These are phyloP conservation scores for Halictus quadricinctus DNA, from an alignment of 2,888 invertebrate species.

Conservation along the genomic window DNA sequence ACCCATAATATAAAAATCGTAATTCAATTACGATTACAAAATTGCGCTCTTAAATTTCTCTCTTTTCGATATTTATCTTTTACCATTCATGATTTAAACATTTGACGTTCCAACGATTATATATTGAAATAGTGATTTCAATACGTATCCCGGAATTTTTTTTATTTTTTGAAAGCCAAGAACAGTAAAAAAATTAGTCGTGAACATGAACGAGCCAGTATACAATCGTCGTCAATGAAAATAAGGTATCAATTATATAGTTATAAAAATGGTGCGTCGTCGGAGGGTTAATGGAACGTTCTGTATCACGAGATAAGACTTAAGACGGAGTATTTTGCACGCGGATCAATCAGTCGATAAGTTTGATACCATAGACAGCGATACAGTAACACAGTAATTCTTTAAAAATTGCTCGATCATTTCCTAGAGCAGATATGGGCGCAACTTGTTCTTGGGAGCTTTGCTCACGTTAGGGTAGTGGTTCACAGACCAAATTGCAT, in stretches of 20 bases:
- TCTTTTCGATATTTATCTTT: no score
- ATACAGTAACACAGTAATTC: not conserved
- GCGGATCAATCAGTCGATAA: not conserved
- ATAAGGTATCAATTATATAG: not conserved
- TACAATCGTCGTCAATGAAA: no score
- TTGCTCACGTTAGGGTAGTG: not conserved
- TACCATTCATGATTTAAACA: no score
- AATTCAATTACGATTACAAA: not conserved
- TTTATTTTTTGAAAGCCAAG: not conserved
- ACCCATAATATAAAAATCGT: not conserved
- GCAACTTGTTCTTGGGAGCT: not conserved
- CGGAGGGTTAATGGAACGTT: not conserved
- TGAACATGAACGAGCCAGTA: no score
- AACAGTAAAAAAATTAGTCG: not conserved
- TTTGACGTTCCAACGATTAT: not conserved
- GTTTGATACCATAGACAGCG: not conserved
- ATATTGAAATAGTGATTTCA: not conserved
- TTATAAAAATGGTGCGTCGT: not conserved
- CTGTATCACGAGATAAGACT: constrained; percentile 9
- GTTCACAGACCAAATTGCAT: not conserved
- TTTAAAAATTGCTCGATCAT: not conserved
- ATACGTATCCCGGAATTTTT: no score
- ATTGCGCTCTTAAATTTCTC: no score
- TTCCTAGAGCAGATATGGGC: not conserved
- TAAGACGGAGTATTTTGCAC: not conserved